phyloP scores from a whole-genome alignment of 2,113 vertebrate species.

The Dryoscopus gambensis region DNA sequence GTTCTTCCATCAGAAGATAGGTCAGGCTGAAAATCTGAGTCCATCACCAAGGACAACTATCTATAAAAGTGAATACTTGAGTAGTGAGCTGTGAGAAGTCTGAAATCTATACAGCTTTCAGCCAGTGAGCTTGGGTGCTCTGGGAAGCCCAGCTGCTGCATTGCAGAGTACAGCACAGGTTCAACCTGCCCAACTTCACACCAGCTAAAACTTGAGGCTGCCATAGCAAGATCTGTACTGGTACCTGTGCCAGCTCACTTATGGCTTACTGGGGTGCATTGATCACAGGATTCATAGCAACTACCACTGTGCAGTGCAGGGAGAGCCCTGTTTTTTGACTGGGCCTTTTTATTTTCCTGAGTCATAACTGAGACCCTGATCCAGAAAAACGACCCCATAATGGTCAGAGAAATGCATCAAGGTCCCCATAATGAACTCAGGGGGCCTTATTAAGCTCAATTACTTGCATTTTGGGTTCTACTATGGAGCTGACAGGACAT shows the following conservation, averaged over 20 bases:
- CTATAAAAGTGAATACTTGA: not conserved
- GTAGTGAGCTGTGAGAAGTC: not conserved
- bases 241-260: not conserved
- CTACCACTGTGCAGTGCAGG: not conserved
- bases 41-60: not conserved
- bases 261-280: not conserved
- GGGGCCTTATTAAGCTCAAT: not conserved
- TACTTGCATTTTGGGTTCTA: not conserved
- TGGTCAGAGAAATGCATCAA: not conserved
- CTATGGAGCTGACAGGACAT: not conserved
- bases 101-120: not conserved
- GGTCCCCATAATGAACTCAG: not conserved
- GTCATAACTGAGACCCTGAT: not conserved
- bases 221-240: not conserved
- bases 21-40: not conserved
- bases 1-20: not conserved
- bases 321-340: not conserved
- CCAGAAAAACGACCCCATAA: not conserved
- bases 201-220: not conserved
- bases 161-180: not conserved
- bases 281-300: not conserved
- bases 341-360: not conserved
- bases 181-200: not conserved
- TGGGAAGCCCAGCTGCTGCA: not conserved
- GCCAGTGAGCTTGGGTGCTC: fast-evolving